phyloP scores from a whole-genome alignment of 2,113 vertebrate genomes.

The Pogonocichla stellata region DNA sequence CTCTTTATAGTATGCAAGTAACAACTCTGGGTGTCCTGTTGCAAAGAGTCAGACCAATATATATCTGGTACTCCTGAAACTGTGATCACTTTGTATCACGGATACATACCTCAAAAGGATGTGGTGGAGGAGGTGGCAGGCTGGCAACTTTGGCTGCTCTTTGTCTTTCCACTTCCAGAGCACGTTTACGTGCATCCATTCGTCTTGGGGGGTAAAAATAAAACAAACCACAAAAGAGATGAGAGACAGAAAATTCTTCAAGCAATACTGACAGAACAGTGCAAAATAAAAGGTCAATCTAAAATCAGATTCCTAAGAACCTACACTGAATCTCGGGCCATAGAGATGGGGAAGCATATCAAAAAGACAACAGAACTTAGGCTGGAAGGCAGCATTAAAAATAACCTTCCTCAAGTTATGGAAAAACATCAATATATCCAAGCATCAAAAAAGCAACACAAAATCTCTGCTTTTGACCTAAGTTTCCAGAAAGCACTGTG shows the following conservation, averaged over 20 bases:
- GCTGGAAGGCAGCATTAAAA: background rate
- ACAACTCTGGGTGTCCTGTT: background rate
- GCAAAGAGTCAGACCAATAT: background rate
- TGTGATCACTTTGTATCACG: background rate
- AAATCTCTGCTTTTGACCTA: background rate
- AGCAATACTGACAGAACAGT: background rate
- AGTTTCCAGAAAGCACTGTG: background rate
- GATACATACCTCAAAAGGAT: slow-evolving; percentile 80
- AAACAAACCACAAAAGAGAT: background rate
- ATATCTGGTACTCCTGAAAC: background rate
- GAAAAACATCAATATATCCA: background rate
- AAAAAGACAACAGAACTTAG: background rate
- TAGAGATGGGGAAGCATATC: background rate
- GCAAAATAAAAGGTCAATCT: background rate
- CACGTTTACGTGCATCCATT: slow-evolving; percentile 80
- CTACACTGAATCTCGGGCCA: background rate
- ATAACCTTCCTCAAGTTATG: background rate
- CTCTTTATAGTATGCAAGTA: background rate
- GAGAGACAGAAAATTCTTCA: background rate
- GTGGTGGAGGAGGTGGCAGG: slow-evolving; percentile 79
- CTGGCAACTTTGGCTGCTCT: slow-evolving; percentile 85
- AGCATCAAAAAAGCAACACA: background rate
- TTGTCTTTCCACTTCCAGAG: slow-evolving; percentile 84
- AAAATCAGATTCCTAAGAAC: background rate
- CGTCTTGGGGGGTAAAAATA: slow-evolving; percentile 59